Evolutionary conservation across 1,140 invertebrate species (phyloP).

Genomic region (Pachyrhynchus sulphureomaculatus): DNA sequence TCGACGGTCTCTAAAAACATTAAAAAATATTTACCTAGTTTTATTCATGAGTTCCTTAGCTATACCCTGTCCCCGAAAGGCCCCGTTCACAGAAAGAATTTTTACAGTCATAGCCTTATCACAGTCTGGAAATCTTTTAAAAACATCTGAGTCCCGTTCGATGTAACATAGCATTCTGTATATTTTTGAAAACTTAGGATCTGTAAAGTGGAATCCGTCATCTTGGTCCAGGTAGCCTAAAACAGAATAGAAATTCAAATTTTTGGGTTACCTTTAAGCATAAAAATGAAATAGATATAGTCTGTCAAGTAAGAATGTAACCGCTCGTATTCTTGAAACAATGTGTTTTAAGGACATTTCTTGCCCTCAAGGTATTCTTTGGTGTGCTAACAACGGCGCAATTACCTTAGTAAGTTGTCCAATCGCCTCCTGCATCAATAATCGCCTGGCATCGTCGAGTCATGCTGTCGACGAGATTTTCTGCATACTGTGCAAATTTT

Average conservation of each 20-base stretch:
- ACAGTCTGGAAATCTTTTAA: constrained; percentile 58
- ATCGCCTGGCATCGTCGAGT: no score
- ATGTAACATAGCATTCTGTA: constrained; percentile 60
- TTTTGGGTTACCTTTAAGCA: no score
- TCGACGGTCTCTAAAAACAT: no score
- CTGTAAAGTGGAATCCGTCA: constrained; percentile 54
- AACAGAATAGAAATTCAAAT: background rate
- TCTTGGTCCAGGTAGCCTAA: constrained; percentile 36
- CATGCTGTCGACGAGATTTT: no score
- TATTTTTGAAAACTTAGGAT: constrained; percentile 65
- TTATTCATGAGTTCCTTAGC: constrained; percentile 64
- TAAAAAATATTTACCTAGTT: constrained; percentile 62
- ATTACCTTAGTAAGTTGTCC: no score
- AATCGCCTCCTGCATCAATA: no score
- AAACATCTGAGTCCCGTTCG: constrained; percentile 58
- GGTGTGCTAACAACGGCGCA: background rate
- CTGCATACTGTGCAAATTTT: no score
- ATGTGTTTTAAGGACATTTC: no score
- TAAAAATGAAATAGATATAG: background rate
- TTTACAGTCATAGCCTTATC: constrained; percentile 61
- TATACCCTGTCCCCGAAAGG: constrained; percentile 66
- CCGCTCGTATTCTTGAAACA: no score
- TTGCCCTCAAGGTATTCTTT: no score
- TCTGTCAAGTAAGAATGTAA: no score
- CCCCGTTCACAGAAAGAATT: constrained; percentile 65